A percentile compares a stretch with the other conserved stretches of the same genome.
Conservation (phyloP, 1,140 invertebrate genomes). For the Drosophila virilis region DNA sequence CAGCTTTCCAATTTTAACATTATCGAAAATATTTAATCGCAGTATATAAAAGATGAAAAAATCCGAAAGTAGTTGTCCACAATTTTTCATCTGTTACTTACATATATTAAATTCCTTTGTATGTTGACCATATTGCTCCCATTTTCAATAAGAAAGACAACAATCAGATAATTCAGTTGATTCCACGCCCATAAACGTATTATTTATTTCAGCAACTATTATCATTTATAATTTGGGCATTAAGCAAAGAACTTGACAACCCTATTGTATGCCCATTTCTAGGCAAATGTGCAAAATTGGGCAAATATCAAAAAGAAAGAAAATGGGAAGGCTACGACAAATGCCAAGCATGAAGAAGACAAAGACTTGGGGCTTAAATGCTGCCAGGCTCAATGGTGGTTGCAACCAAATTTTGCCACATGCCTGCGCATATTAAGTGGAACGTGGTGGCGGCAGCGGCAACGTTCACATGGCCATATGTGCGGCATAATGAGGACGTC, state of each 20-base stretch:
- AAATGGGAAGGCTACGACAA: constrained; percentile 31
- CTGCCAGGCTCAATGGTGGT: constrained; percentile 13
- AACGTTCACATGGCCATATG: constrained; percentile 64
- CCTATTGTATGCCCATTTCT: constrained; percentile 35
- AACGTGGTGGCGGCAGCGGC: constrained; percentile 42
- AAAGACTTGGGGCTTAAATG: constrained; percentile 37
- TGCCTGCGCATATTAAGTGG: constrained; percentile 81
- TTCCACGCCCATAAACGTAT: background rate
- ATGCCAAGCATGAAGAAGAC: constrained; percentile 15
- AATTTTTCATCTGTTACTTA: background rate
- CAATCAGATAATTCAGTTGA: constrained; percentile 24
- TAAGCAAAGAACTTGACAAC: constrained; percentile 25
- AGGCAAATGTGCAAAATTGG: constrained; percentile 51
- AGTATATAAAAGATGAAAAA: no score
- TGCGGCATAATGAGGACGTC: constrained; percentile 76
- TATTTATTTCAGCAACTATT: constrained; percentile 8
- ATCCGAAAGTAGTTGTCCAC: no score
- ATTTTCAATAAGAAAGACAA: constrained; percentile 9
- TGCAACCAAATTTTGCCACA: constrained; percentile 71
- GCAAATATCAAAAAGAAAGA: constrained; percentile 23
- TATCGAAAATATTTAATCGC: no score
- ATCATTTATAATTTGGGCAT: constrained; percentile 35
- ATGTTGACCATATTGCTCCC: background rate
- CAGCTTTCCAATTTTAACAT: no score
- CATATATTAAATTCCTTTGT: background rate